Base-by-base conservation (phyloP, 2,113 vertebrate species). In the Trematomus loennbergii region DNA sequence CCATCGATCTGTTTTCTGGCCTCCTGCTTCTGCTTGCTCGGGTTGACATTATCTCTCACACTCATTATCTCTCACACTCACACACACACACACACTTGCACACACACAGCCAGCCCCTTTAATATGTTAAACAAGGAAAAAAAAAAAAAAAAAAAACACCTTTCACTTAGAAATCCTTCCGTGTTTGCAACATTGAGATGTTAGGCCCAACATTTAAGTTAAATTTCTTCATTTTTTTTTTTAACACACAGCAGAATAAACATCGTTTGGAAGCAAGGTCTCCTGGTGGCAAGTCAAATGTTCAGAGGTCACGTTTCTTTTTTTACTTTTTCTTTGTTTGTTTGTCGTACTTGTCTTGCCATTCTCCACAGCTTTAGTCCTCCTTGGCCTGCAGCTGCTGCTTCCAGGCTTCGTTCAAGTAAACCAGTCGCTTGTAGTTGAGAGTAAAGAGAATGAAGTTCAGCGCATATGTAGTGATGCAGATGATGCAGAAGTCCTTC, bases 381-480 rank as follows among this genome's bases (percentile, higher is more conserved):
- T 96, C 95, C 94, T 99, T 99, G 83, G 94, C 96, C 91, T 96
- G 96, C 81, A 99, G 96, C 83, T 99, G 96, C 94, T 95, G 96
- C 94, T 99, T 99, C 98, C 98, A 99, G 91, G 98, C 98, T 89
- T 99, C 97, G 5, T 99, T 99, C 97, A 99, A 99, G 97, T 99
- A 99, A 96, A 99, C 98, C 93, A 99, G 96, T 96, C 97, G 97
- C 96, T 99, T 99, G 96, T 99, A 99, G 96, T 99, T 99, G 96
- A 99, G 95, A 88, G 97, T 96, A 91, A 98, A 96, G 91, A 99
- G 97, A 94, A 98, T 96, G 96, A 99, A 96, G 97, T 99, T 99
- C 97, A 99, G 97, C 92, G 94, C 93, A 1, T 99, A 99, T 58
- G 97, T 99, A 95, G 96, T 88, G 90, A 99, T 79, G 85, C 96